Evolutionary conservation across 2,888 invertebrate species (phyloP).

Genomic region (Drosophila flavopinicola): DNA sequence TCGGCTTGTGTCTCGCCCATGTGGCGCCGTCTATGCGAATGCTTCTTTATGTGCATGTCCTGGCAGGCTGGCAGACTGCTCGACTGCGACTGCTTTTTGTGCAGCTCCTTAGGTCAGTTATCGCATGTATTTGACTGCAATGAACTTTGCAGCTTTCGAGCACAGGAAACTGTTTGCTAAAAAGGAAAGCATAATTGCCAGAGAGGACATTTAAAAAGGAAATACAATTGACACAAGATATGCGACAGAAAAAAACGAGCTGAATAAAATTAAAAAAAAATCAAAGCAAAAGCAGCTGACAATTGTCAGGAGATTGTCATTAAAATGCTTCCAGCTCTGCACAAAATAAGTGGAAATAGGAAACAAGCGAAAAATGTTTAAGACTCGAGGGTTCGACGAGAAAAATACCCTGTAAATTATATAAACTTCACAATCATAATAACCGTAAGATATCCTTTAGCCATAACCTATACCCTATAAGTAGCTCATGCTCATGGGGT

Average conservation of each 20-base stretch:
- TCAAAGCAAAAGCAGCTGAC: slow-evolving; percentile 26
- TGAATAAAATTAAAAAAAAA: slow-evolving; percentile 7
- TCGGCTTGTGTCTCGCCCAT: slow-evolving; percentile 66
- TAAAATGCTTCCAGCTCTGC: slow-evolving; percentile 44
- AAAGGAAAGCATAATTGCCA: slow-evolving; percentile 67
- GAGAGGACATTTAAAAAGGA: slow-evolving; percentile 58
- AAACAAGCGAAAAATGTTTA: background rate
- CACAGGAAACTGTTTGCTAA: slow-evolving; percentile 54
- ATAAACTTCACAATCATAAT: too few relatives aligned
- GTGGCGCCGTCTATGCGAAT: slow-evolving; percentile 66
- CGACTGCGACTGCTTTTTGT: slow-evolving; percentile 4
- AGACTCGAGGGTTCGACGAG: background rate
- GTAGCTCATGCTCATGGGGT: too few relatives aligned
- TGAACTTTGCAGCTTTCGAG: slow-evolving; percentile 49
- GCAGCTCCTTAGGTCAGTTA: slow-evolving; percentile 26
- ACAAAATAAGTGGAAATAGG: slow-evolving; percentile 4
- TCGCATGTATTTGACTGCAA: slow-evolving; percentile 62
- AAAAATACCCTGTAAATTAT: slow-evolving; percentile 6
- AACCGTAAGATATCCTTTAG: too few relatives aligned
- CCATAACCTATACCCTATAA: too few relatives aligned
- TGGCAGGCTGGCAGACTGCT: background rate
- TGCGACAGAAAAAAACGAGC: slow-evolving; percentile 11
- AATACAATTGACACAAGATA: slow-evolving; percentile 62
- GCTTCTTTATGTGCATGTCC: slow-evolving; percentile 46
- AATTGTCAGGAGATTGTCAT: slow-evolving; percentile 56